Conservation (phyloP, 2,888 invertebrate species). For the Cremastinae sp. region DNA sequence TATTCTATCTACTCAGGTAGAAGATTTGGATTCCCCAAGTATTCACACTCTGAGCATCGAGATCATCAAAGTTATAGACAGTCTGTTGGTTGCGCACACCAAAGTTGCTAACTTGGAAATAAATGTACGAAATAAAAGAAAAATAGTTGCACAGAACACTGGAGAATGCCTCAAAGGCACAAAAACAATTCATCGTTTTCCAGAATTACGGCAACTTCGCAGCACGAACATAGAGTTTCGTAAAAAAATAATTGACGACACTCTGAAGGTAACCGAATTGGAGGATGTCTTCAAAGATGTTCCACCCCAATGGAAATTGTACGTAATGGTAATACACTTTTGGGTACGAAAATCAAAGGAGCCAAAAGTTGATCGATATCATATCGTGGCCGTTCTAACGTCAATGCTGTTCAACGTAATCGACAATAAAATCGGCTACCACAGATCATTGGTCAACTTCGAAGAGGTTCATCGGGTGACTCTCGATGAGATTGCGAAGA, state of each 20-base stretch:
- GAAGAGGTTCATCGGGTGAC: constrained; percentile 80
- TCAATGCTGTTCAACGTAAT: constrained; percentile 83
- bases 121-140: constrained; percentile 35
- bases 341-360: constrained; percentile 81
- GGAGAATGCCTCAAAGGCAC: constrained; percentile 13
- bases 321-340: constrained; percentile 83
- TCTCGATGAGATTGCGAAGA: constrained; percentile 73
- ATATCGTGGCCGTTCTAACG: constrained; percentile 83
- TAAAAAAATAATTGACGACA: constrained; percentile 80
- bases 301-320: constrained; percentile 84
- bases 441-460: constrained; percentile 81
- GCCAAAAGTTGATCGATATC: constrained; percentile 78
- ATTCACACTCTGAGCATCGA: constrained; percentile 83
- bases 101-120: constrained; percentile 7
- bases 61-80: constrained; percentile 74
- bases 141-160: constrained; percentile 13
- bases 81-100: constrained; percentile 74
- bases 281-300: constrained; percentile 79
- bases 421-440: constrained; percentile 83
- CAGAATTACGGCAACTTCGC: constrained; percentile 75
- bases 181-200: constrained; percentile 66
- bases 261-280: constrained; percentile 80
- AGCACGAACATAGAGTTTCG: constrained; percentile 67
- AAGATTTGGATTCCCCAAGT: constrained; percentile 84
- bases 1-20: constrained; percentile 87